Percentiles rank a stretch among this genome's conserved stretches.
phyloP scores from a whole-genome alignment of 2,113 vertebrate genomes.

The Mirza zaza region DNA sequence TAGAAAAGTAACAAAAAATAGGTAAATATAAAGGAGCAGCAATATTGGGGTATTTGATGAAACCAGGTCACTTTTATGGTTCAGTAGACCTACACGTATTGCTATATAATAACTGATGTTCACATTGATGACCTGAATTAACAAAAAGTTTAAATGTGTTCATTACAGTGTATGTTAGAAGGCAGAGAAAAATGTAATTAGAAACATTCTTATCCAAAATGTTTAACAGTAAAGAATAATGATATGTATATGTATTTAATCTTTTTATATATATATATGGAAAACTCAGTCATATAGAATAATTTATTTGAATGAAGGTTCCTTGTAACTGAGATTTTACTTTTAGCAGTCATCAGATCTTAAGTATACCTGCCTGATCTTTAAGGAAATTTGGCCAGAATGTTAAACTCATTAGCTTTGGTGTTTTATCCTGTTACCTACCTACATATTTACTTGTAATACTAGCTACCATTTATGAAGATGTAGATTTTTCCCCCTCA shows the following conservation, averaged over 20 bases:
- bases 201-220: slow-evolving; percentile 34
- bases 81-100: background rate
- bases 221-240: slow-evolving; percentile 18
- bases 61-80: slow-evolving; percentile 2
- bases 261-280: background rate
- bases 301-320: slow-evolving; percentile 23
- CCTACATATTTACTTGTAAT: slow-evolving; percentile 19
- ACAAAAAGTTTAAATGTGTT: slow-evolving; percentile 22
- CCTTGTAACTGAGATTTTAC: background rate
- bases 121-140: background rate
- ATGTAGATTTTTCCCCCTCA: background rate
- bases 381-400: slow-evolving; percentile 13
- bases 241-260: background rate
- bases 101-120: background rate
- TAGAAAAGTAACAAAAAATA: slow-evolving; percentile 16
- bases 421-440: background rate
- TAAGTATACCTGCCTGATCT: background rate
- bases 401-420: background rate
- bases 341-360: slow-evolving; percentile 43
- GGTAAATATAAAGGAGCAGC: background rate
- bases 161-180: slow-evolving; percentile 2
- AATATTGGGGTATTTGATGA: slow-evolving; percentile 32
- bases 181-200: slow-evolving; percentile 3
- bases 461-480: background rate
- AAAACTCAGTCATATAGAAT: slow-evolving; percentile 22